Conservation (phyloP, 2,797 vertebrate genomes). For the Momotus momota region DNA sequence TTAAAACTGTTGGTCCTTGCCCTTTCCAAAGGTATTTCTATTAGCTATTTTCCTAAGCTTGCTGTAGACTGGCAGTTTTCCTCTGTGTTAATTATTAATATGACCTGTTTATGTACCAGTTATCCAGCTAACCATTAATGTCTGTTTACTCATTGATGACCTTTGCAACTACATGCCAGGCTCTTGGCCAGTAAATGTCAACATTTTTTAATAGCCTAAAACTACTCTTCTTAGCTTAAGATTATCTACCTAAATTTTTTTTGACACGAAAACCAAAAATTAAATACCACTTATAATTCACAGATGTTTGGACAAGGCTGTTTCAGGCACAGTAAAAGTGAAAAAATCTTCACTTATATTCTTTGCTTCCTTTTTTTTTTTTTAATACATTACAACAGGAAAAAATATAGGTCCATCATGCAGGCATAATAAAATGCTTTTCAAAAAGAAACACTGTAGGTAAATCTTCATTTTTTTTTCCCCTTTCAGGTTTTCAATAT, state of each 20-base stretch:
- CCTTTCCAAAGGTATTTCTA: constrained; percentile 57
- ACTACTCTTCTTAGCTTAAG: constrained; percentile 44
- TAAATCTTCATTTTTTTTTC: not conserved
- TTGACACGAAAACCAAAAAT: not conserved
- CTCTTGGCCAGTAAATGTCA: constrained; percentile 90
- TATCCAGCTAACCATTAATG: constrained; percentile 99
- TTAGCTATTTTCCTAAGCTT: constrained; percentile 59
- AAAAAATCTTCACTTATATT: not conserved
- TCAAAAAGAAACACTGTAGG: not conserved
- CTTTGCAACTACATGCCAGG: constrained; percentile 88
- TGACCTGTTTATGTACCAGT: constrained; percentile 94
- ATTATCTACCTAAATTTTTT: constrained; percentile 30
- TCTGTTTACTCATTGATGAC: constrained; percentile 97
- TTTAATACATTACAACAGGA: not conserved
- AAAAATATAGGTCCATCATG: not conserved
- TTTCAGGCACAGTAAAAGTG: not conserved
- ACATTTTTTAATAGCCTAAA: constrained; percentile 71
- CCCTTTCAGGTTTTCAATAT: constrained; percentile 5
- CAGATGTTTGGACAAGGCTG: not conserved
- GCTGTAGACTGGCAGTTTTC: constrained; percentile 68
- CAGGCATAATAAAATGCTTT: not conserved
- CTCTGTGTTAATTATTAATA: constrained; percentile 96
- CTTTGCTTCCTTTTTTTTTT: not conserved
- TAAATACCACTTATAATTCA: not conserved
- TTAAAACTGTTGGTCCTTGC: constrained; percentile 43